Percentiles rank a stretch among this genome's conserved stretches.
Evolutionary conservation across 1,140 invertebrate species (phyloP).

Genomic region (Aricia agestis): DNA sequence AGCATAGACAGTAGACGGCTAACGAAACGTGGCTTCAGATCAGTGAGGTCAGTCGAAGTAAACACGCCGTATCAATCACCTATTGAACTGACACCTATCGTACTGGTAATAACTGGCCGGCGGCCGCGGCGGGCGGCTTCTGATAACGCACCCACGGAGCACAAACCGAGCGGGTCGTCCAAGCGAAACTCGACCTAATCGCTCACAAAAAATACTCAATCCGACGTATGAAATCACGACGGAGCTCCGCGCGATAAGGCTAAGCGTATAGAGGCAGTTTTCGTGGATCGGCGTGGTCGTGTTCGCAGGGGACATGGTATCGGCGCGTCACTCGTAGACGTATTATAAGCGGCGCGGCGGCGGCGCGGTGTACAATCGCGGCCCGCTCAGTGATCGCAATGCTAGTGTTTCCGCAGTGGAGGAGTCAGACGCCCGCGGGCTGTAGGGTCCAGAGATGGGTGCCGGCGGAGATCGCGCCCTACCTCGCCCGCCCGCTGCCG

Average conservation of each 20-base stretch:
- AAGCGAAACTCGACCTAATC: constrained; percentile 26
- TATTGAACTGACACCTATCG: constrained; percentile 68
- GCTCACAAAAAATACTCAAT: background rate
- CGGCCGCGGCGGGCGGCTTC: constrained; percentile 65
- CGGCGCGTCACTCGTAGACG: constrained; percentile 58
- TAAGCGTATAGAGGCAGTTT: background rate
- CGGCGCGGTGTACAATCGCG: constrained; percentile 46
- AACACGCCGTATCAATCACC: constrained; percentile 65
- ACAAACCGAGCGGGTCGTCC: constrained; percentile 20
- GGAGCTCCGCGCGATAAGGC: background rate
- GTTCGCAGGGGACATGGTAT: constrained; percentile 70
- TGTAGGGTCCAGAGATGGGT: constrained; percentile 59
- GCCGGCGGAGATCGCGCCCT: constrained; percentile 60
- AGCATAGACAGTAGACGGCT: too few relatives aligned
- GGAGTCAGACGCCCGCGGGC: constrained; percentile 44
- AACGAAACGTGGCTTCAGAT: background rate
- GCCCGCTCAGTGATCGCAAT: constrained; percentile 55
- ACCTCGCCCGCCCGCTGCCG: constrained; percentile 52
- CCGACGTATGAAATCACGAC: background rate
- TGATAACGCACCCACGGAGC: constrained; percentile 55
- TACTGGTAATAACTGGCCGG: constrained; percentile 65
- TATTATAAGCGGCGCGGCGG: constrained; percentile 65
- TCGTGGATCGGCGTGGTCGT: constrained; percentile 9
- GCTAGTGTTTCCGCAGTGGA: constrained; percentile 66
- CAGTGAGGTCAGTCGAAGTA: constrained; percentile 56